Conservation (phyloP, 1,140 invertebrate species). For the Drosophila malerkotliana region DNA sequence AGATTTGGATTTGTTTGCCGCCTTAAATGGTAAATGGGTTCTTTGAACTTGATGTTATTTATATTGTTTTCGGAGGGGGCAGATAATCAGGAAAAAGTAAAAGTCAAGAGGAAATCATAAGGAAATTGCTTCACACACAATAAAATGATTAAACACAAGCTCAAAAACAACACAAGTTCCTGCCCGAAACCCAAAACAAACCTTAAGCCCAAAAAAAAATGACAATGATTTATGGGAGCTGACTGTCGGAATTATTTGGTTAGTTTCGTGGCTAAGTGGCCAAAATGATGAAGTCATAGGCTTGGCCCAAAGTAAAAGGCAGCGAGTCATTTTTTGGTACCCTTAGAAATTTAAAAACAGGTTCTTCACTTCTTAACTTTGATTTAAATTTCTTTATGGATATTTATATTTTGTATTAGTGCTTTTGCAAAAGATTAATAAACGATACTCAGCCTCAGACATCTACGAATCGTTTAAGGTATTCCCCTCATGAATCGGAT, state of each 20-base stretch:
- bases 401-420: not conserved
- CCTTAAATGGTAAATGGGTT: slow-evolving; percentile 43
- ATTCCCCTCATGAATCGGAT: too few species aligned
- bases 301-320: slow-evolving; percentile 10
- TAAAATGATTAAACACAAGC: slow-evolving; percentile 41
- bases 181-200: slow-evolving; percentile 29
- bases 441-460: not conserved
- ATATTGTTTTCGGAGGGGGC: not conserved
- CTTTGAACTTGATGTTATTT: slow-evolving; percentile 39
- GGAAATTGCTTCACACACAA: slow-evolving; percentile 41
- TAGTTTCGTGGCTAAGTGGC: slow-evolving; percentile 25
- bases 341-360: not conserved
- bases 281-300: slow-evolving; percentile 64
- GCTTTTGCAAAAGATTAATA: not conserved
- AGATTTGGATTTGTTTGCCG: slow-evolving; percentile 12
- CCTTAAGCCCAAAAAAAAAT: slow-evolving; percentile 31
- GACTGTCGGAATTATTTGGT: slow-evolving; percentile 54
- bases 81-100: slow-evolving; percentile 30
- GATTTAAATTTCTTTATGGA: not conserved
- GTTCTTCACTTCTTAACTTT: not conserved
- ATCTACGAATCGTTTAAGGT: too few species aligned
- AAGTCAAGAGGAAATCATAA: slow-evolving; percentile 45
- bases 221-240: slow-evolving; percentile 65
- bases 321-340: not conserved
- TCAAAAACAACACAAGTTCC: slow-evolving; percentile 3